phyloP scores from a whole-genome alignment of 2,113 vertebrate species.

The Salvelinus sp. region DNA sequence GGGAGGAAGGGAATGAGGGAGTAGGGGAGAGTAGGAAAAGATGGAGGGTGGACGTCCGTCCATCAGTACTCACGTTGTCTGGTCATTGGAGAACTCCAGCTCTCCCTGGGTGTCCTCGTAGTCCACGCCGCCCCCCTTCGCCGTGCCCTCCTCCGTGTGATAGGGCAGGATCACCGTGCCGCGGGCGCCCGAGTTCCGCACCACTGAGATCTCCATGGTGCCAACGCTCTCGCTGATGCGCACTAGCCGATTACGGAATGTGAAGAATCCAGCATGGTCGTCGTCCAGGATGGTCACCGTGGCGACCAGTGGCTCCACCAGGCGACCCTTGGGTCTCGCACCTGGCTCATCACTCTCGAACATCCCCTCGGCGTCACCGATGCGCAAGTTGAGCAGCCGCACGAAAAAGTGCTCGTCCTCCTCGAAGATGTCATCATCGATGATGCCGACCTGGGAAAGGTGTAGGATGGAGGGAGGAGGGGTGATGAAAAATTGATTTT shows the following conservation, averaged over 20 bases:
- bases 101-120: constrained; percentile 88
- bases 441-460: constrained; percentile 82
- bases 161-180: constrained; percentile 93
- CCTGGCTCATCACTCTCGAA: constrained; percentile 85
- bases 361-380: constrained; percentile 92
- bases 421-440: constrained; percentile 97
- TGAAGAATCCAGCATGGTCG: constrained; percentile 96
- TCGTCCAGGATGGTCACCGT: constrained; percentile 96
- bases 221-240: constrained; percentile 93
- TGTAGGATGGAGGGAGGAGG: not conserved
- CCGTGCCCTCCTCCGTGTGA: constrained; percentile 84
- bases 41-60: not conserved
- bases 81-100: constrained; percentile 92
- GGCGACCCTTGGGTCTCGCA: constrained; percentile 78
- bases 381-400: constrained; percentile 88
- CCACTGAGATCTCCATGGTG: constrained; percentile 88
- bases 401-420: constrained; percentile 98
- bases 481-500: not conserved
- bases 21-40: too few relatives aligned
- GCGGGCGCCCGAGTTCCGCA: constrained; percentile 88
- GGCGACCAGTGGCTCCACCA: constrained; percentile 85
- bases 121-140: constrained; percentile 82
- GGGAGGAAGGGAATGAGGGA: too few relatives aligned
- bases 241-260: constrained; percentile 83
- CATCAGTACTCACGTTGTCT: constrained; percentile 83